Conservation (phyloP, 2,797 vertebrate species). For the Acomys russatus region DNA sequence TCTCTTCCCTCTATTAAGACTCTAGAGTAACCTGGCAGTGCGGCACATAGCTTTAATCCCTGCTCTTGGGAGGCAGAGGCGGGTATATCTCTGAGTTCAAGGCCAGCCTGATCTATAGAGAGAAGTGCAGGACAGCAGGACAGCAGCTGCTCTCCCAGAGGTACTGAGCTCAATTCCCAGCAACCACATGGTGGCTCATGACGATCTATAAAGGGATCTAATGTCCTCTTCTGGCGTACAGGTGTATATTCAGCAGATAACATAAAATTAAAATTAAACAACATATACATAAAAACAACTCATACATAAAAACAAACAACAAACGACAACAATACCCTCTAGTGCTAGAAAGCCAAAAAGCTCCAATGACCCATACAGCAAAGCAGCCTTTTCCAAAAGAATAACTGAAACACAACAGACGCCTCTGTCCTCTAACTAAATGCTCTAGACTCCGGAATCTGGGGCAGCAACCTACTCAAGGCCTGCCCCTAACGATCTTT, state of each 20-base stretch:
- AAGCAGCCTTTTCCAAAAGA: conserved; percentile 4
- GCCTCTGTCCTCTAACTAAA: conserved; percentile 1
- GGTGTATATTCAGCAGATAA: no score
- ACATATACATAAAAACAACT: no score
- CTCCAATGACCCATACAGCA: not conserved
- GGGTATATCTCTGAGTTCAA: not conserved
- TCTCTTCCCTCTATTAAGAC: not conserved
- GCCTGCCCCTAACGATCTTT: not conserved
- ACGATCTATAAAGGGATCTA: no score
- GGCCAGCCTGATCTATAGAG: not conserved
- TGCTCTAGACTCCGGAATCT: not conserved
- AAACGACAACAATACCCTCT: conserved; percentile 10
- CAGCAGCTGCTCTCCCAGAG: no score
- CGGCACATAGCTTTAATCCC: not conserved
- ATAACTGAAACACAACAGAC: not conserved
- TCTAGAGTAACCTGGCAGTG: not conserved
- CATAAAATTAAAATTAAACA: no score
- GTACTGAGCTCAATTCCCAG: no score
- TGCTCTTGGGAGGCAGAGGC: not conserved
- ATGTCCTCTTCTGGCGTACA: no score
- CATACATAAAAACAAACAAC: not conserved
- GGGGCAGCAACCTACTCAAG: not conserved
- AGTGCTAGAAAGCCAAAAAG: not conserved
- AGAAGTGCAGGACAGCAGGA: not conserved
- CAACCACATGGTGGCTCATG: no score